Evolutionary conservation across 2,888 invertebrate genomes (phyloP), one percentile per base, ranked within the genome.

Genomic region (Dascillus cervinus): DNA sequence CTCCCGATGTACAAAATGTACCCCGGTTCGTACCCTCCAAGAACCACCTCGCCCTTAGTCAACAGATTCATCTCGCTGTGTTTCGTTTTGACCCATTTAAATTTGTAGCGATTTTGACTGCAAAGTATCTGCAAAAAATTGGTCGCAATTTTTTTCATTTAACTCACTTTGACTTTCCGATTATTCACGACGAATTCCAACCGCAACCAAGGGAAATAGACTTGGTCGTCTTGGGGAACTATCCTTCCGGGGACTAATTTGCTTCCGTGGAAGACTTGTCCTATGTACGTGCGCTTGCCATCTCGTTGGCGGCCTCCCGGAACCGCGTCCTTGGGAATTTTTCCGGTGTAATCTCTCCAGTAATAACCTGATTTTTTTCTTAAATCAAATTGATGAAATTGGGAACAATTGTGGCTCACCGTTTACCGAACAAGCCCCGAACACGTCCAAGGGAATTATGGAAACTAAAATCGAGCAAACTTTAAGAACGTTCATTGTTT

Each of bases 51-150:
- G n/a, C n/a, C n/a, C n/a, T n/a, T n/a, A n/a, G 19, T 29, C 1
- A 34, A 17, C 6, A 9, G 29, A 12, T 21, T 21, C 1, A 34
- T 11, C 19, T 34, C 25, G 11, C 29, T 13, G 9, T 21, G 11
- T 11, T 19, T 29, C 5, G 34, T 34, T 3, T 8, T 6, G 6
- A 34, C 9, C 34, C 34, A 34, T 19, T 29, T 17, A 11, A 34
- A 34, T 15, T 12, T 24, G 11, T 34, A 25, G 14, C 29, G 34
- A 12, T 29, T 14, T 17, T 22, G 26, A 2, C 25, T 29, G 9
- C 34, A 34, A n/a, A 34, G 15, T n/a, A 34, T 29, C 34, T 28
- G n/a, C n/a, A n/a, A n/a, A n/a, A n/a, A 17, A 10, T 12, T 10
- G 2, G 10, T 6, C 9, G 22, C n/a, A 22, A 3, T 22, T n/a